These are phyloP conservation scores for Notiomystis cincta DNA, from an alignment of 2,113 vertebrate genomes.

Conservation along the genomic window DNA sequence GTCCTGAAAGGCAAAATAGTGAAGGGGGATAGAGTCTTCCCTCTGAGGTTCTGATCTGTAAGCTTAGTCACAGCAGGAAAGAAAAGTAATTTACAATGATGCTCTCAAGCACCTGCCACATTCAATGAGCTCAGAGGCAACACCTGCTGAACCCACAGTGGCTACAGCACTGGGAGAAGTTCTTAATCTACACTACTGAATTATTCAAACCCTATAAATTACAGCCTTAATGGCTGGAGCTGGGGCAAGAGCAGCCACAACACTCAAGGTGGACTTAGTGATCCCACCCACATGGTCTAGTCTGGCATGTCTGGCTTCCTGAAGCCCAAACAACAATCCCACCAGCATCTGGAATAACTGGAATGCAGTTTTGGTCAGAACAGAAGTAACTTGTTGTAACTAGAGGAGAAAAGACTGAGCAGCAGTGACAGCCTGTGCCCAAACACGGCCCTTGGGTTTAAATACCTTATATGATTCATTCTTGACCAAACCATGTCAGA, in stretches of 20 bases:
- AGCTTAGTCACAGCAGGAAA: not conserved
- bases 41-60: not conserved
- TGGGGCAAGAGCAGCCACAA: not conserved
- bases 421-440: not conserved
- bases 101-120: not conserved
- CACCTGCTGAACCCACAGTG: not conserved
- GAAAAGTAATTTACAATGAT: not conserved
- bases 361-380: not conserved
- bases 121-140: not conserved
- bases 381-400: not conserved
- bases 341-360: not conserved
- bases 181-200: not conserved
- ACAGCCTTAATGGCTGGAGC: not conserved
- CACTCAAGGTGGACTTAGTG: not conserved
- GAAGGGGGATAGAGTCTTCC: not conserved
- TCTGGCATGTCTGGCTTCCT: not conserved
- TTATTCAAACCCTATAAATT: not conserved
- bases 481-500: not conserved
- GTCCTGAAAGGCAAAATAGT: not conserved
- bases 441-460: not conserved
- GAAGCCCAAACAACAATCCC: not conserved
- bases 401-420: not conserved
- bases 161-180: not conserved
- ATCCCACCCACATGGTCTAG: not conserved
- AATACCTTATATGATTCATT: fast-evolving